These are phyloP conservation scores for Oncopeltus fasciatus DNA, from an alignment of 1,140 invertebrate genomes.

Conservation along the genomic window DNA sequence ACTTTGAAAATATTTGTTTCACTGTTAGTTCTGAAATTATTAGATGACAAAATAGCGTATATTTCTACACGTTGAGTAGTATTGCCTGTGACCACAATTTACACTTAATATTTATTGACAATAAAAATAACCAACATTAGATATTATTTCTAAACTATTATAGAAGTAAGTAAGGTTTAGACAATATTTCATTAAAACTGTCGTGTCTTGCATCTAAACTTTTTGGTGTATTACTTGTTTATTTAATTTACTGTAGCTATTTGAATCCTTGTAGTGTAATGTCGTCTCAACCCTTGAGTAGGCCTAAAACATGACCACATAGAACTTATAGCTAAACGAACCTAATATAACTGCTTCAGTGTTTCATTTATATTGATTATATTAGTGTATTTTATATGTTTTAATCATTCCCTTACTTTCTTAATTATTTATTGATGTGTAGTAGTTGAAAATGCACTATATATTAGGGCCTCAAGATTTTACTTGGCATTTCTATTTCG, in stretches of 20 bases:
- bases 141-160: too few relatives aligned
- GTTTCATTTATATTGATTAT: neutral
- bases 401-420: neutral
- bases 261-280: neutral
- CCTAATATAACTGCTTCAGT: neutral
- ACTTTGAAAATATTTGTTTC: too few relatives aligned
- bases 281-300: neutral
- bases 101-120: too few relatives aligned
- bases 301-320: neutral
- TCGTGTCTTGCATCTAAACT: neutral
- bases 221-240: neutral
- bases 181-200: neutral
- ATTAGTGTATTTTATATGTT: neutral
- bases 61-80: too few relatives aligned
- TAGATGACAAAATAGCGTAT: too few relatives aligned
- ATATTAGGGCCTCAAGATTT: neutral
- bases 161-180: neutral
- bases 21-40: too few relatives aligned
- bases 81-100: neutral
- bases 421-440: neutral
- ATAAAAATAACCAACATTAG: neutral
- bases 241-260: neutral
- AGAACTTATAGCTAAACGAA: neutral
- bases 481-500: too few relatives aligned
- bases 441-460: neutral